Evolutionary conservation across 2,888 invertebrate genomes (phyloP).

Genomic region (Eurois occulta): DNA sequence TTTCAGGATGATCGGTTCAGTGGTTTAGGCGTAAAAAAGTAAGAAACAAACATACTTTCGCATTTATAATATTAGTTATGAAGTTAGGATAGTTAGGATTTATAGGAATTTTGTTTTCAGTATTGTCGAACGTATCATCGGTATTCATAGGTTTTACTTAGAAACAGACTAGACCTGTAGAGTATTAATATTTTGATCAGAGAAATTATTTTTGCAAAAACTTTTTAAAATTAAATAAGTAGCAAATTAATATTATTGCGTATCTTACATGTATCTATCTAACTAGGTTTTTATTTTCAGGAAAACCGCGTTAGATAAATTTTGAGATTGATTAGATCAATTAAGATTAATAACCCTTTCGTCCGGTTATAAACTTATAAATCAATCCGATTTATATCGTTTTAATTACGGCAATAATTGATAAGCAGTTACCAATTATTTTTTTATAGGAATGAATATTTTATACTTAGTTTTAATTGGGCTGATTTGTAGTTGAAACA

Average conservation of each 20-base stretch:
- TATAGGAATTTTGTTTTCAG: no score
- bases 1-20: no score
- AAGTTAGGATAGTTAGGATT: no score
- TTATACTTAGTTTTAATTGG: neutral
- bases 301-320: neutral
- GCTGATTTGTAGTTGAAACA: neutral
- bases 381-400: neutral
- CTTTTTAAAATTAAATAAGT: neutral
- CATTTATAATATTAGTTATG: no score
- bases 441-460: neutral
- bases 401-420: conserved; percentile 8
- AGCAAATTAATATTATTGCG: no score
- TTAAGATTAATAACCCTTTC: neutral
- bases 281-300: neutral
- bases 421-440: neutral
- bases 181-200: no score
- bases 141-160: no score
- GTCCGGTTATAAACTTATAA: neutral
- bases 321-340: conserved; percentile 1
- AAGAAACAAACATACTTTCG: no score
- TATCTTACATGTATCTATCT: neutral
- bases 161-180: neutral
- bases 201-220: neutral
- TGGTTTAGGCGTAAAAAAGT: no score
- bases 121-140: no score